phyloP scores from a whole-genome alignment of 2,113 vertebrate genomes.

The Heteronetta atricapilla region DNA sequence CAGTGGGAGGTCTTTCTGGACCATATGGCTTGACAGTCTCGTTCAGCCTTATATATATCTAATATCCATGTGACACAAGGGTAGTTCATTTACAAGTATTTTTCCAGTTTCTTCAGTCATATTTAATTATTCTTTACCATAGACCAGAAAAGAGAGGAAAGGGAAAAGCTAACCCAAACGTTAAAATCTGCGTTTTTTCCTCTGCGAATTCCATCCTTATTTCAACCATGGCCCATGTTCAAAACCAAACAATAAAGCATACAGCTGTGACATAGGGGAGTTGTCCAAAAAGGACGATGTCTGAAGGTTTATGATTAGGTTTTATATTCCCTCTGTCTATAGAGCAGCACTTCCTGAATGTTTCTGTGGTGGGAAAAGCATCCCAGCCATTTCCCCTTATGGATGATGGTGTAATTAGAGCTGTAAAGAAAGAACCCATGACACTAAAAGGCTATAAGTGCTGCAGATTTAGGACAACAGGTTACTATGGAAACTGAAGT shows the following conservation, averaged over 20 bases:
- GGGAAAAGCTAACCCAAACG: not conserved
- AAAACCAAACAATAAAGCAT: slow-evolving; percentile 58
- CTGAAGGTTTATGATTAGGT: slow-evolving; percentile 66
- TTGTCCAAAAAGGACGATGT: slow-evolving; percentile 51
- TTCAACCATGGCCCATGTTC: slow-evolving; percentile 35
- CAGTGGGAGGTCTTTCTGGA: slow-evolving; percentile 46
- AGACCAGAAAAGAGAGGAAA: slow-evolving; percentile 1
- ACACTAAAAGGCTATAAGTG: slow-evolving; percentile 71
- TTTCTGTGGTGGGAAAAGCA: slow-evolving; percentile 72
- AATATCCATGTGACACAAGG: slow-evolving; percentile 12
- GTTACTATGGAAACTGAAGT: slow-evolving; percentile 72
- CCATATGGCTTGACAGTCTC: slow-evolving; percentile 19
- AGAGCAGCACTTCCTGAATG: slow-evolving; percentile 63
- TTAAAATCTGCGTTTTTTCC: not conserved
- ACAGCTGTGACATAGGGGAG: slow-evolving; percentile 43
- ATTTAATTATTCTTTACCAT: slow-evolving; percentile 10
- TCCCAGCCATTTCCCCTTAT: slow-evolving; percentile 70
- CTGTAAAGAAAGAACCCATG: slow-evolving; percentile 69
- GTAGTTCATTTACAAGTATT: slow-evolving; percentile 31
- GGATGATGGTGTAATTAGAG: slow-evolving; percentile 72
- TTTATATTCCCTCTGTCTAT: slow-evolving; percentile 64
- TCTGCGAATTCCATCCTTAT: not conserved
- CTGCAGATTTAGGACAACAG: slow-evolving; percentile 70
- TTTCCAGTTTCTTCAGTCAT: slow-evolving; percentile 32
- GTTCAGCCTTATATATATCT: slow-evolving; percentile 15